Evolutionary conservation across 2,888 invertebrate genomes (phyloP), one percentile per base, ranked within the genome.

Genomic region (Cataglyphis rosenhaueri): DNA sequence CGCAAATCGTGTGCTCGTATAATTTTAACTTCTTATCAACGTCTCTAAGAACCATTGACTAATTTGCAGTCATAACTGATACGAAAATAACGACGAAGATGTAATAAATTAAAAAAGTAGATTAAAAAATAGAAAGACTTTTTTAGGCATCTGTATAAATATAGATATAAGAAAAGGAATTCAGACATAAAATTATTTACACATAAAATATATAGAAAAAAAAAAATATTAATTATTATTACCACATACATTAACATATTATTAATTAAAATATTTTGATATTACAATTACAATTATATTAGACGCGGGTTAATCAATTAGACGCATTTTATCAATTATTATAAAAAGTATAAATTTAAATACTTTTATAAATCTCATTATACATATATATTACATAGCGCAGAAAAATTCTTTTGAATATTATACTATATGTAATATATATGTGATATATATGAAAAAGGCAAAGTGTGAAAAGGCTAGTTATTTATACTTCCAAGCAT

Each of bases 21-120:
- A 81, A 81, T 71, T 65, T 52, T 25, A 44, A 29, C 35, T 59
- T 71, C 59, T 71, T 44, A 64, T 65, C 64, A 70, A 71, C 48
- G 48, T 70, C 59, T 29, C 9, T 52, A 8, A 48, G 3, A 48
- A 70, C 25, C 38, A 25, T 59, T 66, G 66, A 79, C 48, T 71
- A 44, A 71, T 79, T 71, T 71, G 38, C 29, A 66, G 25, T 61
- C 25, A 48, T 32, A 35, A 18, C 12, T 12, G 29, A 48, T 52
- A n/a, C 8, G n/a, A 1, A 52, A 44, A 59, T 70, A 70, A 44
- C 32, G 10, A 48, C n/a, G 48, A 6, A 48, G 10, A 44, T 21
- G 8, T 55, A 52, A 25, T 29, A 25, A 12, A 55, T 65, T 6
- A n/a, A 52, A 65, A 75, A 12, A 6, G 29, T 29, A 29, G 29